Conservation (phyloP, 2,113 vertebrate species). For the Centropus bengalensis region DNA sequence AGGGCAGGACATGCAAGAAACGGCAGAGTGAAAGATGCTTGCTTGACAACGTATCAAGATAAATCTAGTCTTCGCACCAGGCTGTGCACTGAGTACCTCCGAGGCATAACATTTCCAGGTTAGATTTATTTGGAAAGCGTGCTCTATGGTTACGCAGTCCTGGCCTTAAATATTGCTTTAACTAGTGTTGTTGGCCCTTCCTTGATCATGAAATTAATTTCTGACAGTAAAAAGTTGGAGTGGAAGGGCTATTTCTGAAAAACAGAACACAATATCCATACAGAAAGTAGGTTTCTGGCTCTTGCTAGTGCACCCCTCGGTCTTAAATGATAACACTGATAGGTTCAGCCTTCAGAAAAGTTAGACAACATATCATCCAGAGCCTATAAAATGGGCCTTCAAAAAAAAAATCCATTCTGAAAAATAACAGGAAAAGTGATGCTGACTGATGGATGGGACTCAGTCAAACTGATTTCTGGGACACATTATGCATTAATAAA, state of each 20-base stretch:
- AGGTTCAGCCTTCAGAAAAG: not conserved
- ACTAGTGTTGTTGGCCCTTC: not conserved
- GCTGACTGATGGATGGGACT: conserved; percentile 24
- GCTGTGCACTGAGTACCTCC: not conserved
- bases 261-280: not conserved
- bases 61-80: not conserved
- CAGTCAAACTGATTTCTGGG: conserved; percentile 56
- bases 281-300: not conserved
- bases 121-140: not conserved
- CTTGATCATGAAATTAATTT: not conserved
- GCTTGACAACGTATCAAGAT: not conserved
- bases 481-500: conserved; percentile 46
- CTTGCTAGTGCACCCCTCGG: not conserved
- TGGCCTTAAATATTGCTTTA: not conserved
- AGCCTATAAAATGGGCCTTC: not conserved
- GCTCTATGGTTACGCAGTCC: not conserved
- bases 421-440: not conserved
- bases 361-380: not conserved
- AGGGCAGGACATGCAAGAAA: not conserved
- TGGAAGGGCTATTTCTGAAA: not conserved
- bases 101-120: not conserved
- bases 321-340: not conserved
- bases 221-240: not conserved
- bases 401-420: not conserved
- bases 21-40: not conserved